A percentile compares a stretch with the other conserved stretches of the same genome.
These are phyloP conservation scores for Oasisia sp. DNA, from an alignment of 2,888 invertebrate species.

Conservation along the genomic window DNA sequence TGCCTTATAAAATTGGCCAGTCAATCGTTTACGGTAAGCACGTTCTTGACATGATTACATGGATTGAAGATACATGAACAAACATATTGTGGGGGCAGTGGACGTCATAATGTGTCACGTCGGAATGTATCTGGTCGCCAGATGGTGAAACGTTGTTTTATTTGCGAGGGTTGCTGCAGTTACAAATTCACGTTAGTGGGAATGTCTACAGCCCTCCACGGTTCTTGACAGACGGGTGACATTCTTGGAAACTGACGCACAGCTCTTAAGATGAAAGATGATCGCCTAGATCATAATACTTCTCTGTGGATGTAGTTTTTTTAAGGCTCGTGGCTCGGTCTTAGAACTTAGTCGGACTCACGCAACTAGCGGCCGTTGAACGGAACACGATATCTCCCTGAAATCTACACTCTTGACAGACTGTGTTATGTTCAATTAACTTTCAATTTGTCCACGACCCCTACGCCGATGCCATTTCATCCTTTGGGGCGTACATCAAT, in stretches of 20 bases:
- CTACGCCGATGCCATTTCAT: not conserved
- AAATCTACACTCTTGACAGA: not conserved
- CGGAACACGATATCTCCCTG: not conserved
- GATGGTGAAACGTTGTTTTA: not conserved
- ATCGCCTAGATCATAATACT: not conserved
- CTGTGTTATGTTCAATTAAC: not conserved
- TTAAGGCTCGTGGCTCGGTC: not conserved
- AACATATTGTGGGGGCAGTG: not conserved
- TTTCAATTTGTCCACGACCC: not conserved
- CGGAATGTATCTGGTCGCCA: not conserved
- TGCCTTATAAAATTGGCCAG: no score
- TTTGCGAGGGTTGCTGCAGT: not conserved
- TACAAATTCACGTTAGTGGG: not conserved
- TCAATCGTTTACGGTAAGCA: no score
- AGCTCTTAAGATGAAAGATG: not conserved
- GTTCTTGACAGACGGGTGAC: not conserved
- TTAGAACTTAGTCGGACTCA: not conserved
- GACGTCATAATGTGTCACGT: not conserved
- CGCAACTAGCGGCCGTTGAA: not conserved
- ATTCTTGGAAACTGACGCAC: constrained; percentile 6
- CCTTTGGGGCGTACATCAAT: not conserved
- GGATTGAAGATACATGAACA: not conserved
- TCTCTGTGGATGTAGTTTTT: not conserved
- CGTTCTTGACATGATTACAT: no score
- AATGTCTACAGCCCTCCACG: not conserved